These are phyloP conservation scores for Cotesia glomerata DNA, from an alignment of 1,140 invertebrate genomes.

Conservation along the genomic window DNA sequence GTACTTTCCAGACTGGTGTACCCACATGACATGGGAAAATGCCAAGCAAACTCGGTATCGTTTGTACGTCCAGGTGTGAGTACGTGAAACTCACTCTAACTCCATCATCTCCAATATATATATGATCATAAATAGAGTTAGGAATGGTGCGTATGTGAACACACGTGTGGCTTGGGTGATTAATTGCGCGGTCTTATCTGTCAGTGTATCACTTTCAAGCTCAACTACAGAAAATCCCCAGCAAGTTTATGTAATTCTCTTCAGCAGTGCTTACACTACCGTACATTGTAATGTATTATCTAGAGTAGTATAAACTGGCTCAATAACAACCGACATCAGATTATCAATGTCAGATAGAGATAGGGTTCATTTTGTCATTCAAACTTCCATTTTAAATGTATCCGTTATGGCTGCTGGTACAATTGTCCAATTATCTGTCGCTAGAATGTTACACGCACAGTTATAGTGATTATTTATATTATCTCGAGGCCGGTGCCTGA, in stretches of 20 bases:
- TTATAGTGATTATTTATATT: too few species aligned
- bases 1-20: not conserved
- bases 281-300: too few species aligned
- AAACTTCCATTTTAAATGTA: too few species aligned
- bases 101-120: not conserved
- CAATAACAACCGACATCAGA: not conserved
- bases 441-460: too few species aligned
- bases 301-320: not conserved
- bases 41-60: constrained; percentile 1
- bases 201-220: constrained; percentile 13
- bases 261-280: too few species aligned
- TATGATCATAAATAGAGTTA: too few species aligned
- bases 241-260: not conserved
- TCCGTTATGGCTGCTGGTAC: too few species aligned
- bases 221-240: not conserved
- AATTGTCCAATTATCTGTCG: too few species aligned
- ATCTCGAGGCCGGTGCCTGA: too few species aligned
- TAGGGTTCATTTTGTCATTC: too few species aligned
- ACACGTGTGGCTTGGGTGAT: constrained; percentile 6
- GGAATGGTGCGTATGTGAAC: constrained; percentile 1
- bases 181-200: constrained; percentile 27
- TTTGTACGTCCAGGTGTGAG: constrained; percentile 20
- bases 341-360: too few species aligned
- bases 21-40: constrained; percentile 9
- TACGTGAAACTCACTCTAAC: not conserved